Conservation (phyloP, 1,140 invertebrate species). For the Cyrtorhinus lividipennis region DNA sequence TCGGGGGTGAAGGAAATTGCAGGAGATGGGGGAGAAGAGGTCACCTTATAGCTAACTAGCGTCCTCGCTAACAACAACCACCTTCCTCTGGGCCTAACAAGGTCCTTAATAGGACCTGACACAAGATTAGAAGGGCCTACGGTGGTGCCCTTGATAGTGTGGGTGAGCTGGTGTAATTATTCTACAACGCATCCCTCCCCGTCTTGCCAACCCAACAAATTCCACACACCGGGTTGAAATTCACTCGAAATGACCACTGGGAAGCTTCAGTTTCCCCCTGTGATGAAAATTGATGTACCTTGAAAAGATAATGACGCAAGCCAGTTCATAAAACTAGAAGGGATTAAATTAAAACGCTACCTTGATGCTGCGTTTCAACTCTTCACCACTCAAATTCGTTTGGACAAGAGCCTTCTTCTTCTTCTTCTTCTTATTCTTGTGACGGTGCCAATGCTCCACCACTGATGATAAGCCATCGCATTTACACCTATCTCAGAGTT, state of each 20-base stretch:
- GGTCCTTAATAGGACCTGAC: constrained; percentile 6
- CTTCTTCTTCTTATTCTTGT: no score
- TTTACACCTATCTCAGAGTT: no score
- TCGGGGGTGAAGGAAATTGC: background rate
- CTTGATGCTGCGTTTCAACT: no score
- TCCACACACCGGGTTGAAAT: background rate
- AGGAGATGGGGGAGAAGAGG: background rate
- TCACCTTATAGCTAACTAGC: constrained; percentile 8
- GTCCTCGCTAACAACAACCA: constrained; percentile 1
- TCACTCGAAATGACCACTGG: background rate
- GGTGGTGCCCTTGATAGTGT: background rate
- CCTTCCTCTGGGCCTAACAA: constrained; percentile 3
- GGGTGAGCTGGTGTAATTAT: constrained; percentile 3
- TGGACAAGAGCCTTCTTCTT: no score
- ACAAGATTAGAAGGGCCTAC: constrained; percentile 9
- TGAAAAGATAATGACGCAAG: no score
- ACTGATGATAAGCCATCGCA: no score
- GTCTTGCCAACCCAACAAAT: background rate
- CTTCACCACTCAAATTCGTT: no score
- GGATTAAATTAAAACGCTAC: no score
- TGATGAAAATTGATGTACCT: no score
- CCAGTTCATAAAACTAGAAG: no score
- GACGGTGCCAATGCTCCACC: no score
- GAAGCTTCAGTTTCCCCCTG: no score
- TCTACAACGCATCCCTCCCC: background rate